phyloP scores from a whole-genome alignment of 2,113 vertebrate genomes.

The Morone chrysops region DNA sequence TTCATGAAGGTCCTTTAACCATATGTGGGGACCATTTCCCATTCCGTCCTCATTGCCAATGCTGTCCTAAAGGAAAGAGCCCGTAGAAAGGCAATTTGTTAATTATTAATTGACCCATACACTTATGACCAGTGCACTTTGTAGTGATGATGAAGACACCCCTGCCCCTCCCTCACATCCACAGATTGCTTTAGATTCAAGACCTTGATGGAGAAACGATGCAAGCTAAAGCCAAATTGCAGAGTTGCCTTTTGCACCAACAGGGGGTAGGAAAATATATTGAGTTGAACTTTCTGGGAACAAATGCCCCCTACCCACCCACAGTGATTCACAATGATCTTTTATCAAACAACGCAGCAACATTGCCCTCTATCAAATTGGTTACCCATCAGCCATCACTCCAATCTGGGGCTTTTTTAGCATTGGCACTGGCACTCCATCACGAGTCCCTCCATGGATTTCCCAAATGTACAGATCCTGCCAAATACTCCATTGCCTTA shows the following conservation, averaged over 20 bases:
- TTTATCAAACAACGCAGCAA: slow-evolving; percentile 51
- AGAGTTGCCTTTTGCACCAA: slow-evolving; percentile 50
- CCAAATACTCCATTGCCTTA: slow-evolving; percentile 80
- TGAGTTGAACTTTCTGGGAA: slow-evolving; percentile 55
- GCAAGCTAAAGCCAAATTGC: slow-evolving; percentile 34
- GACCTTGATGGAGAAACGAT: slow-evolving; percentile 51
- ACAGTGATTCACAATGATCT: slow-evolving; percentile 52
- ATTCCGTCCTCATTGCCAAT: slow-evolving; percentile 48
- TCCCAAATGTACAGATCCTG: slow-evolving; percentile 70
- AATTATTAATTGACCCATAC: slow-evolving; percentile 71
- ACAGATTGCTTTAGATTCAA: slow-evolving; percentile 39
- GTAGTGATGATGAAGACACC: slow-evolving; percentile 34
- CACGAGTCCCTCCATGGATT: slow-evolving; percentile 61
- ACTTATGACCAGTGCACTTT: slow-evolving; percentile 40
- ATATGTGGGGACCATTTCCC: slow-evolving; percentile 43
- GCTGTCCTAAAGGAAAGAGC: slow-evolving; percentile 51
- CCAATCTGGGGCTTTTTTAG: slow-evolving; percentile 55
- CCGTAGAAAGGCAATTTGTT: slow-evolving; percentile 59
- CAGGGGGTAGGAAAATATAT: slow-evolving; percentile 41
- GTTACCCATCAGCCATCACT: slow-evolving; percentile 71
- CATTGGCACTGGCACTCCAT: slow-evolving; percentile 54
- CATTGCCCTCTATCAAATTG: slow-evolving; percentile 63
- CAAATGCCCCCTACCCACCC: slow-evolving; percentile 33
- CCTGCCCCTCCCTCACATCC: neutral
- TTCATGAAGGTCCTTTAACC: slow-evolving; percentile 65